Evolutionary conservation across 2,113 vertebrate species (phyloP), one percentile per base, ranked within the genome.

Genomic region (Bagarius yarrelli): DNA sequence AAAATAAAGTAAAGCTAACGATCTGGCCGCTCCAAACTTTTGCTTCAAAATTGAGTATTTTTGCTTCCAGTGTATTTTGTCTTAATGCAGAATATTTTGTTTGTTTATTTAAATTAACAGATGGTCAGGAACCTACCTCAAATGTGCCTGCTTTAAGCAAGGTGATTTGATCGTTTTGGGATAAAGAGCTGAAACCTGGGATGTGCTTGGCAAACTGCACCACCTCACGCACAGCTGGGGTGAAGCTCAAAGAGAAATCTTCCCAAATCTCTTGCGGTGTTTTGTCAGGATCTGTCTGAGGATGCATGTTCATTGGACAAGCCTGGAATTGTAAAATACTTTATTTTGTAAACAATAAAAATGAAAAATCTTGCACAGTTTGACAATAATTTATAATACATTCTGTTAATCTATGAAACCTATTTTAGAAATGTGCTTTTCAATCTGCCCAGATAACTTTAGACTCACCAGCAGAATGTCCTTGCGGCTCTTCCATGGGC

Each of bases 61-160:
- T 14, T 34, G 6, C 27, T 50, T 64, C 44, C 52, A 47, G 14
- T 16, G 40, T 56, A n/a, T 6, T 56, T 36, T 14, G 4, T n/a
- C 5, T 53, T 66, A 16, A 12, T 27, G 34, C 47, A 57, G 8
- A 1, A 60, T 8, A 19, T 50, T 36, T 56, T 56, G 30, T 73
- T 32, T 56, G 34, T 47, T 60, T 44, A 50, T 36, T 36, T 25
- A 75, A 34, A 57, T 40, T n/a, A 18, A 25, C 21, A 73, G 36
- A 23, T 23, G 2, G 1, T 47, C 21, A 57, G 18, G 6, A 32
- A 50, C 87, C 19, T 89, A 98, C 96, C 95, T 98, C 96, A 40
- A 98, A 98, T n/a, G 96, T 98, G 53, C 96, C 96, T 0, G 96
- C 95, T 88, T 98, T 98, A 47, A 98, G 94, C 89, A 98, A 89